Evolutionary conservation across 2,113 vertebrate genomes (phyloP).

Genomic region (Calidris pygmaea): DNA sequence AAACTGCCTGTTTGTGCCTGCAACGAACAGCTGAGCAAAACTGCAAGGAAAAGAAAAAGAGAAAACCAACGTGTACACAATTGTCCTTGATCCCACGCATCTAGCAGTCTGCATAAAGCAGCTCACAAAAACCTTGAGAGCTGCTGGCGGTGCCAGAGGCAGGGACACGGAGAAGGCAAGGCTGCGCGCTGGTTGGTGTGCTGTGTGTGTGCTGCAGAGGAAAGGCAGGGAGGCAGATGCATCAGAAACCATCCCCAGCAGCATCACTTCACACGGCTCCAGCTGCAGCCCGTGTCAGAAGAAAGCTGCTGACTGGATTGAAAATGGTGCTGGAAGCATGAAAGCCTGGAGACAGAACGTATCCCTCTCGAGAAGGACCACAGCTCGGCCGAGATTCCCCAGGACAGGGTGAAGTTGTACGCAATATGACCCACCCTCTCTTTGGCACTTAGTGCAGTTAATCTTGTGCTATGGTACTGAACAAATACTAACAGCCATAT

Average conservation of each 20-base stretch:
- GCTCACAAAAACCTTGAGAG: not conserved
- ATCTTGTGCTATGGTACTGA: not conserved
- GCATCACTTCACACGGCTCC: not conserved
- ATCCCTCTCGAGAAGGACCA: rapidly evolving
- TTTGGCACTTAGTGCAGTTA: not conserved
- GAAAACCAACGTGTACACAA: rapidly evolving
- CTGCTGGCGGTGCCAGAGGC: not conserved
- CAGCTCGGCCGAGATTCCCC: not conserved
- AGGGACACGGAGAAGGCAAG: not conserved
- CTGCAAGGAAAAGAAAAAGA: not conserved
- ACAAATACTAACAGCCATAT: not conserved
- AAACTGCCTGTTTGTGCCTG: not conserved
- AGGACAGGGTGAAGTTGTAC: not conserved
- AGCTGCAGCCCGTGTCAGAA: not conserved
- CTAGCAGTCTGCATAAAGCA: not conserved
- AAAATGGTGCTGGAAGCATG: not conserved
- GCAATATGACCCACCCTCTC: not conserved
- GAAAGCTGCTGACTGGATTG: not conserved
- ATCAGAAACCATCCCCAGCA: not conserved
- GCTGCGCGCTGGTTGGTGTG: not conserved
- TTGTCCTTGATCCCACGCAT: not conserved
- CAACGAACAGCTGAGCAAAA: not conserved
- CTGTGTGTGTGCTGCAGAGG: not conserved
- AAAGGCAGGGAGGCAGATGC: not conserved
- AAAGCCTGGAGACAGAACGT: not conserved